Percentiles rank a stretch among this genome's conserved stretches.
phyloP scores from a whole-genome alignment of 2,113 vertebrate genomes.

The Ardeotis arabs region DNA sequence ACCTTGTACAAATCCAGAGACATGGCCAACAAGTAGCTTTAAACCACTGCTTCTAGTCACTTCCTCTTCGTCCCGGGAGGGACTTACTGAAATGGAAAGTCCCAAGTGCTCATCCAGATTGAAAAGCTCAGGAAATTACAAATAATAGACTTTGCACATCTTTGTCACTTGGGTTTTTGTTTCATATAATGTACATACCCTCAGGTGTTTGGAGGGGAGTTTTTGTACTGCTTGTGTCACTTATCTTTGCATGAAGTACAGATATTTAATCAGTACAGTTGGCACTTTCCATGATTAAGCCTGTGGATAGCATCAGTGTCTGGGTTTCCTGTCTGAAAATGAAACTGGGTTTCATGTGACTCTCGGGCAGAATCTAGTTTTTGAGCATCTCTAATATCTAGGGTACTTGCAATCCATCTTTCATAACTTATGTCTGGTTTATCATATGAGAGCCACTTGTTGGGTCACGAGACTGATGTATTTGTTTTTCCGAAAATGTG shows the following conservation, averaged over 20 bases:
- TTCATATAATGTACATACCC: accelerated
- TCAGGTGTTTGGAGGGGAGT: background rate
- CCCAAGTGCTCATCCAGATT: background rate
- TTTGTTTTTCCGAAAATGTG: background rate
- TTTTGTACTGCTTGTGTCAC: background rate
- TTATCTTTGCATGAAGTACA: background rate
- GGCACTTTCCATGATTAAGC: background rate
- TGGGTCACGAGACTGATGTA: background rate
- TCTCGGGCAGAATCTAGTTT: background rate
- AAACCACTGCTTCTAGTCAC: background rate
- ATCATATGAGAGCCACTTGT: background rate
- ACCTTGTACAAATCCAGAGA: background rate
- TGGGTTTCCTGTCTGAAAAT: background rate
- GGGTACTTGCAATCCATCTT: background rate
- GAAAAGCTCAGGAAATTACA: background rate
- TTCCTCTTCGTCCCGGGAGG: background rate
- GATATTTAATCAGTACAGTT: background rate
- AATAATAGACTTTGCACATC: background rate
- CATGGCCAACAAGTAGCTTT: background rate
- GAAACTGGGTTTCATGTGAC: too few species aligned
- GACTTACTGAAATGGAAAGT: background rate
- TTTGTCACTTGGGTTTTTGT: background rate
- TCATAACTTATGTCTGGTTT: accelerated
- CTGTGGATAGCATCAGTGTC: background rate
- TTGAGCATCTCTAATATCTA: background rate